Conservation (phyloP, 2,797 vertebrate species). For the Eremophila alpestris region DNA sequence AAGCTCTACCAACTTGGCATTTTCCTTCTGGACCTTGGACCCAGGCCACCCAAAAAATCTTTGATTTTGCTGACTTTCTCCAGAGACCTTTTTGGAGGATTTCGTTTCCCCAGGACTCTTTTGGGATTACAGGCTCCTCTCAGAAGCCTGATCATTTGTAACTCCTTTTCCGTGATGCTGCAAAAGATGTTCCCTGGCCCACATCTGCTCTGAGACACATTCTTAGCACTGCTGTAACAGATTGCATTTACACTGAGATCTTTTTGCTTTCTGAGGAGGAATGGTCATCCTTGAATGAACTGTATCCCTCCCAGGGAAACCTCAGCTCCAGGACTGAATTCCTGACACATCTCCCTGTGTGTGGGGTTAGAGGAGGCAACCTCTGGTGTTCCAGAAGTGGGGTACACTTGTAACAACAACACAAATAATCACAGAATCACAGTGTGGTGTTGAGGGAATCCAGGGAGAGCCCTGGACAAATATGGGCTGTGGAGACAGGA, state of each 20-base stretch:
- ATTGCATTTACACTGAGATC: neutral
- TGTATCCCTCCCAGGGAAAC: neutral
- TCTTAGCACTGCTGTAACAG: neutral
- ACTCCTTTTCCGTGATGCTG: neutral
- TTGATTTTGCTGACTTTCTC: neutral
- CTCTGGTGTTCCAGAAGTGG: neutral
- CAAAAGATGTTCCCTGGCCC: neutral
- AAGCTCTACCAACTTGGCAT: no score
- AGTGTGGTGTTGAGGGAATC: fast-evolving
- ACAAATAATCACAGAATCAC: no score
- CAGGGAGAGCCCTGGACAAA: neutral
- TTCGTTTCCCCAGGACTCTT: neutral
- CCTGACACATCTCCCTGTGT: neutral
- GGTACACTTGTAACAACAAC: neutral
- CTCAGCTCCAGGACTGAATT: neutral
- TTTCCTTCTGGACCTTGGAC: no score
- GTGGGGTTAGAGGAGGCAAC: neutral
- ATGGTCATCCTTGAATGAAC: fast-evolving
- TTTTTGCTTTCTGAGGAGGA: neutral
- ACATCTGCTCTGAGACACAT: neutral
- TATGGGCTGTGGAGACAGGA: neutral
- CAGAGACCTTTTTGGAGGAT: neutral
- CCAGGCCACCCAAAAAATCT: no score
- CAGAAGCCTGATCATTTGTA: neutral
- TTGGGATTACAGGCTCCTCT: neutral